phyloP scores from a whole-genome alignment of 2,113 vertebrate genomes.

The Uropsilus gracilis region DNA sequence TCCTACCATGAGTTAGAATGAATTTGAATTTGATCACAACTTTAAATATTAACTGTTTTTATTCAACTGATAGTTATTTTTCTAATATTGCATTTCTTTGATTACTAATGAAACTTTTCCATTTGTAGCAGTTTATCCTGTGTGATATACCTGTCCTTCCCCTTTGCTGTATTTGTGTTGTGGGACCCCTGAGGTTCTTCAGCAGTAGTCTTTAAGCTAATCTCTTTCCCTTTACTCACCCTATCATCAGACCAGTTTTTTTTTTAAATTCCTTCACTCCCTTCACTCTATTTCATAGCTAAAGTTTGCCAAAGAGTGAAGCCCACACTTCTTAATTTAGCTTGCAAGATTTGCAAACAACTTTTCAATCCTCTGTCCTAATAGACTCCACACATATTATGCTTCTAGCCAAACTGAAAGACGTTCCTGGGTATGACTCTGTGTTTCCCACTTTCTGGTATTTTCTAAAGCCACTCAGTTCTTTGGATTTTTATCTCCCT shows the following conservation, averaged over 20 bases:
- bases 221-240: not conserved
- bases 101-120: not conserved
- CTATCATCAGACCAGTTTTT: not conserved
- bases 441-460: not conserved
- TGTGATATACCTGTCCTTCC: not conserved
- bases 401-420: not conserved
- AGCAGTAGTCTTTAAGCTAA: not conserved
- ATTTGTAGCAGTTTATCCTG: not conserved
- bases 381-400: not conserved
- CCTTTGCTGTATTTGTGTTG: not conserved
- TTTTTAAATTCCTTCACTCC: not conserved
- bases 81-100: not conserved
- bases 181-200: not conserved
- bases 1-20: not conserved
- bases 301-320: not conserved
- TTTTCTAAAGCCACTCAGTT: not conserved
- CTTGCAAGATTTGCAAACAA: not conserved
- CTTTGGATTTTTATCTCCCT: slow-evolving; percentile 20
- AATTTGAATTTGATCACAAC: not conserved
- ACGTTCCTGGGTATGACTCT: not conserved
- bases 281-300: not conserved
- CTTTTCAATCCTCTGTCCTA: not conserved
- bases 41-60: not conserved
- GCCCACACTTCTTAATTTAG: not conserved
- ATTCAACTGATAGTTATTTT: not conserved